A percentile compares a stretch with the other conserved stretches of the same genome.
Evolutionary conservation across 2,113 vertebrate genomes (phyloP).

Genomic region (Cariama cristata): DNA sequence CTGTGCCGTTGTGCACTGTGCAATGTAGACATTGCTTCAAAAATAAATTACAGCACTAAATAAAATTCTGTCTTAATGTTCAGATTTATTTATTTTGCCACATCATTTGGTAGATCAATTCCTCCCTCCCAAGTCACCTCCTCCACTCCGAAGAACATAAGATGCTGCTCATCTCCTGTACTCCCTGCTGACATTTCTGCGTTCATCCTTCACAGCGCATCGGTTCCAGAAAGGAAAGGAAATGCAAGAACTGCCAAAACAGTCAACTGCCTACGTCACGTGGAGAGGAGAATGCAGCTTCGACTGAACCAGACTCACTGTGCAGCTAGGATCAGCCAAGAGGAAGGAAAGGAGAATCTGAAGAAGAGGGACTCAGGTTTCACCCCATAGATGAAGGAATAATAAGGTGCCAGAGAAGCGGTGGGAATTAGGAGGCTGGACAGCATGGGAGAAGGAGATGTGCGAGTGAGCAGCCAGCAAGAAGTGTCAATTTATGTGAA

Average conservation of each 20-base stretch:
- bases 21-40: background rate
- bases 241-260: background rate
- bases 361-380: background rate
- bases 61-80: background rate
- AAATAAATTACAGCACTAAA: background rate
- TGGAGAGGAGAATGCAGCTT: background rate
- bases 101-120: accelerated
- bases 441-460: background rate
- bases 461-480: background rate
- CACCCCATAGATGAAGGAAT: background rate
- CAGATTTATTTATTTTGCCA: background rate
- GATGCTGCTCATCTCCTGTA: background rate
- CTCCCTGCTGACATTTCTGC: background rate
- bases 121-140: background rate
- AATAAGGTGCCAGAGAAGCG: background rate
- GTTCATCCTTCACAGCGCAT: background rate
- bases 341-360: background rate
- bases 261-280: background rate
- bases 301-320: accelerated
- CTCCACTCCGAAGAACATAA: background rate
- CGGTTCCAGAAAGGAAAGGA: background rate
- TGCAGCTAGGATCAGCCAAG: background rate
- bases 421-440: background rate
- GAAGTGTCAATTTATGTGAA: background rate
- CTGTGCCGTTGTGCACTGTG: background rate